These are phyloP conservation scores for Emesis castigata DNA, from an alignment of 2,888 invertebrate genomes.

Conservation along the genomic window DNA sequence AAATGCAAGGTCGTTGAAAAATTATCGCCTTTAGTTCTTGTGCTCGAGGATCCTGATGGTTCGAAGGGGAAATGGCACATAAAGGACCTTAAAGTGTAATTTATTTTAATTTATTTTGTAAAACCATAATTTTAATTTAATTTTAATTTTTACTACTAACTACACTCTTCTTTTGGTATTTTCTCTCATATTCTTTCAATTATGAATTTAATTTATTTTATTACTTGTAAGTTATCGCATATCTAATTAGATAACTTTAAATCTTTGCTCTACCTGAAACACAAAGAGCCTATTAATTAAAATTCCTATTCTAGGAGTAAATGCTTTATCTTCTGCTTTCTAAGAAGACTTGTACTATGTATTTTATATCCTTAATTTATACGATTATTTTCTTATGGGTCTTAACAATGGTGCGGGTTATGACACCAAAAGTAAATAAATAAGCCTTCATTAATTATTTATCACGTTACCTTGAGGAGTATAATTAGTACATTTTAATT, in stretches of 20 bases:
- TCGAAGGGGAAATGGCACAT: not conserved
- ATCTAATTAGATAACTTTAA: no score
- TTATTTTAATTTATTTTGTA: not conserved
- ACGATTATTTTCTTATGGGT: no score
- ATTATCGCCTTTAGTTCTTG: not conserved
- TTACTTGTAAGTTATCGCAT: no score
- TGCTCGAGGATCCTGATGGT: not conserved
- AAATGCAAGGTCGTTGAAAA: slow-evolving; percentile 9
- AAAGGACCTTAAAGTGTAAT: not conserved
- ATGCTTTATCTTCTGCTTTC: no score
- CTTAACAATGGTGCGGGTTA: not conserved
- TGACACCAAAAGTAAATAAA: not conserved
- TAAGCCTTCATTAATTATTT: not conserved
- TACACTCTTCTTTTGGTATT: not conserved
- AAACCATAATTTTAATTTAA: not conserved
- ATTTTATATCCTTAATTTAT: no score
- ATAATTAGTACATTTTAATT: not conserved
- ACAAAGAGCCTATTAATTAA: no score
- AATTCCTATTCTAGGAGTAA: no score
- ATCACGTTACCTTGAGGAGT: not conserved
- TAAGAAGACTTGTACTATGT: no score
- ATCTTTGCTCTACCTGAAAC: no score
- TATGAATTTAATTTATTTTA: no score
- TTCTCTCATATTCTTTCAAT: not conserved
- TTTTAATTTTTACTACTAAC: not conserved